Percentiles rank a stretch among this genome's conserved stretches.
Evolutionary conservation across 1,140 invertebrate genomes (phyloP).

Genomic region (Hestina assimilis): DNA sequence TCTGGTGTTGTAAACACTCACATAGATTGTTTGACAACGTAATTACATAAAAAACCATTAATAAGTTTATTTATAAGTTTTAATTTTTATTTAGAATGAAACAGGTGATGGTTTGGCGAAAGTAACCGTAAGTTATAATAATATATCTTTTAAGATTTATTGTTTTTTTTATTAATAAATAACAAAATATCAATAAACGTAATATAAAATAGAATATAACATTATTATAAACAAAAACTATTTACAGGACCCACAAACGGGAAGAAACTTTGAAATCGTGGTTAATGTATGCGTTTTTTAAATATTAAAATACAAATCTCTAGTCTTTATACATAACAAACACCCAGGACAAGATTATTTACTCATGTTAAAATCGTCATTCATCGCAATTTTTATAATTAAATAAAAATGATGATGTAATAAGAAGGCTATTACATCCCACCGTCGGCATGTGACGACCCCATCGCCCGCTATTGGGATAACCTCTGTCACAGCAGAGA

Average conservation of each 20-base stretch:
- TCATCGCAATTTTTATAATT: too few relatives aligned
- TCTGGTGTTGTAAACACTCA: too few relatives aligned
- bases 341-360: background rate
- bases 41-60: too few relatives aligned
- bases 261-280: constrained; percentile 11
- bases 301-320: background rate
- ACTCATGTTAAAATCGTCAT: too few relatives aligned
- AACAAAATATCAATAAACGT: background rate
- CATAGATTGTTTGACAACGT: too few relatives aligned
- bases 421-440: too few relatives aligned
- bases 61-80: background rate
- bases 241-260: constrained; percentile 19
- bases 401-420: too few relatives aligned
- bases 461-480: too few relatives aligned
- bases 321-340: background rate
- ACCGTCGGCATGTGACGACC: too few relatives aligned
- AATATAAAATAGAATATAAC: background rate
- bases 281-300: constrained; percentile 11
- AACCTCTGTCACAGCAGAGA: too few relatives aligned
- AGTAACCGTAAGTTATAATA: constrained; percentile 13
- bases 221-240: background rate
- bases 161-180: background rate
- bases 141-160: too few relatives aligned
- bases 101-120: constrained; percentile 20
- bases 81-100: constrained; percentile 1